phyloP scores from a whole-genome alignment of 2,797 vertebrate species.

The Pagetopsis macropterus region DNA sequence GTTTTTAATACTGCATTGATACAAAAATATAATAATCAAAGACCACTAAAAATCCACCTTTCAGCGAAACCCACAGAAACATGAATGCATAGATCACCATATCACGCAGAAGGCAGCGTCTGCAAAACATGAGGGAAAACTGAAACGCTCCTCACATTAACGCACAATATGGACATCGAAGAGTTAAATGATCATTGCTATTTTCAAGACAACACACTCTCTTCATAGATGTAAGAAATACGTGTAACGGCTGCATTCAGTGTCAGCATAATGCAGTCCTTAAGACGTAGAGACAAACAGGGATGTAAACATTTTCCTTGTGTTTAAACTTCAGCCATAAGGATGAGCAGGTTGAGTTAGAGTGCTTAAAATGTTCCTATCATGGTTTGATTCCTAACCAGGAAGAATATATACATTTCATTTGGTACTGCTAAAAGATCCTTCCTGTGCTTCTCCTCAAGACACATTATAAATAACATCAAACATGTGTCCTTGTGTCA shows the following conservation, averaged over 20 bases:
- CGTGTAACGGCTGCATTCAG: conserved; percentile 9
- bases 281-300: conserved; percentile 11
- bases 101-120: conserved; percentile 37
- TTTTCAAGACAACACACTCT: conserved; percentile 21
- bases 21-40: conserved; percentile 74
- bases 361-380: conserved; percentile 4
- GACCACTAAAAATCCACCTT: conserved; percentile 42
- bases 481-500: neutral
- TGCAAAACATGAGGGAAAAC: conserved; percentile 19
- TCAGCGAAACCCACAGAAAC: conserved; percentile 33
- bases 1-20: conserved; percentile 71
- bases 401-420: neutral
- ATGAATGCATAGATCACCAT: conserved; percentile 62
- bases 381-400: neutral
- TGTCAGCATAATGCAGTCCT: conserved; percentile 4
- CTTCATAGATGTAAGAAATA: neutral
- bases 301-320: conserved; percentile 19
- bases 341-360: neutral
- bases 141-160: neutral
- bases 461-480: neutral
- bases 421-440: neutral
- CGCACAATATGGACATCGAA: neutral
- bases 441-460: conserved; percentile 6
- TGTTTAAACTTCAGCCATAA: conserved; percentile 7
- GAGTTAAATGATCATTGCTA: neutral